A percentile compares a stretch with the other conserved stretches of the same genome.
Conservation (phyloP, 2,113 vertebrate genomes). For the Phycodurus eques region DNA sequence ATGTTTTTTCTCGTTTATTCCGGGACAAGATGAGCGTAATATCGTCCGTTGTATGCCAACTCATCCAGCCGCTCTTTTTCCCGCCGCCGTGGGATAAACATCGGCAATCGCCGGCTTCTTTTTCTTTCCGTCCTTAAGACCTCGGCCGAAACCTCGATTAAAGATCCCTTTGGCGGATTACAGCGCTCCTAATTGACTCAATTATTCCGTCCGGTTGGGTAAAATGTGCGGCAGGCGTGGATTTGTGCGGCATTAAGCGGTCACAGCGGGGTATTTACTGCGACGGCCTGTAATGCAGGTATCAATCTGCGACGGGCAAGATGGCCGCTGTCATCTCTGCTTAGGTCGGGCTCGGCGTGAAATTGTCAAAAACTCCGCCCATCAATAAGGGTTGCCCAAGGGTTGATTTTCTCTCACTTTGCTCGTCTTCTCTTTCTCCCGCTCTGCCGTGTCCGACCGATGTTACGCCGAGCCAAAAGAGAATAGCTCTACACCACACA, state of each 20-base stretch:
- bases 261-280: constrained; percentile 66
- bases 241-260: constrained; percentile 65
- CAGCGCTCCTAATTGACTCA: constrained; percentile 66
- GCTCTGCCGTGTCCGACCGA: constrained; percentile 48
- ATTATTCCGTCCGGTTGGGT: constrained; percentile 63
- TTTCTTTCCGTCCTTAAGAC: constrained; percentile 66
- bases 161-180: constrained; percentile 63
- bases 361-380: constrained; percentile 73
- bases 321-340: constrained; percentile 71
- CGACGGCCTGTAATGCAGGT: constrained; percentile 63
- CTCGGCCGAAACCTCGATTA: constrained; percentile 63
- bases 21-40: constrained; percentile 8
- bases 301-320: constrained; percentile 71
- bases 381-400: constrained; percentile 66
- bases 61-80: constrained; percentile 59
- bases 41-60: constrained; percentile 40
- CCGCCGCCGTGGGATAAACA: constrained; percentile 62
- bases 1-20: neutral
- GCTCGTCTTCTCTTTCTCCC: constrained; percentile 59
- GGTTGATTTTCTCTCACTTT: constrained; percentile 73
- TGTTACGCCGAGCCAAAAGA: constrained; percentile 48
- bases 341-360: constrained; percentile 71
- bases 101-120: constrained; percentile 51
- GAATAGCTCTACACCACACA: neutral
- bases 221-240: constrained; percentile 59